Base-by-base conservation (phyloP, 2,888 invertebrate species). In the Drosophila paramelanica region DNA sequence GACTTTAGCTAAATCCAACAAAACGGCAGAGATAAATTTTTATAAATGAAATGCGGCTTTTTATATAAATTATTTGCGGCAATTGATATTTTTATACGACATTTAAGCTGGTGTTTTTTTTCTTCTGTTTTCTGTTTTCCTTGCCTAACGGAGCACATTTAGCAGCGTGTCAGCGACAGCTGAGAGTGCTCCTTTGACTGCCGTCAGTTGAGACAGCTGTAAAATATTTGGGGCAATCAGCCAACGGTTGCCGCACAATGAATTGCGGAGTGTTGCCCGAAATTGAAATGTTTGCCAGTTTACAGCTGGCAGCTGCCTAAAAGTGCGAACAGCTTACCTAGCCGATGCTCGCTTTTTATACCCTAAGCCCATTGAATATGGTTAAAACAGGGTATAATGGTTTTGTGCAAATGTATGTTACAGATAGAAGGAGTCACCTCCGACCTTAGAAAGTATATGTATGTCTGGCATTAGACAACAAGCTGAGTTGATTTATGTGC, bases 221-320 rank as follows among this genome's bases (percentile, higher is more conserved):
- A 66, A 87, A 81, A 70, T 78, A 87, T 75, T 56, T 69, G 72
- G 33, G 75, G 73, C 85, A 68, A 87, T 81, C 81, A 67, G 41
- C 60, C 64, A 43, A 53, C 49, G 76, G 41, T 55, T 76, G 58
- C 49, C 67, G 47, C 64, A 58, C 69, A 60, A 71, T 57, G 45
- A 75, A 50, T 51, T 56, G 53, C 52, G 51, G 17, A 33, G 50
- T 55, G 52, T 53, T 65, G 38, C 20, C n/a, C 11, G 8, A 75
- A 81, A 85, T 79, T 82, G 73, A 79, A 82, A 85, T 73, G 76
- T 76, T 78, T 66, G 45, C 42, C 55, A 33, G 50, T 33, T 57
- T 57, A 0, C 55, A 55, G 55, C 43, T 55, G 55, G 14, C 55
- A 43, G 50, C 45, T 61, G 51, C 13, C 43, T 23, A 23, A 23